These are phyloP conservation scores for Drosophila lacicola DNA, from an alignment of 2,888 invertebrate species.

Conservation along the genomic window DNA sequence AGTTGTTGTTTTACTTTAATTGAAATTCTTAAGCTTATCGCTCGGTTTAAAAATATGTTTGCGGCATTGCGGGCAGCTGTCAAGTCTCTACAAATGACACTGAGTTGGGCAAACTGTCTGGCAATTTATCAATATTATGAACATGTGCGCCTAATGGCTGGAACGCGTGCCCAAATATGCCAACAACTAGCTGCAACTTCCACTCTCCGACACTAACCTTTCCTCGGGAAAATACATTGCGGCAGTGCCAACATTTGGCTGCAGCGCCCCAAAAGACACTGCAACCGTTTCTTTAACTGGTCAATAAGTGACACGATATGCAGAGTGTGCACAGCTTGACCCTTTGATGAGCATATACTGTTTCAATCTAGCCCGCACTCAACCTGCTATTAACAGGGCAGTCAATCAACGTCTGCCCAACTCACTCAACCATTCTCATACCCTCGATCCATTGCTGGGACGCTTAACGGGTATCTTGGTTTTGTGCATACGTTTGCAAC, in stretches of 20 bases:
- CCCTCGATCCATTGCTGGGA: too few species aligned
- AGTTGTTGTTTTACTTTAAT: conserved; percentile 22
- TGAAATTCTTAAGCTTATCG: conserved; percentile 33
- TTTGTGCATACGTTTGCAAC: too few species aligned
- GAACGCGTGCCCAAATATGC: conserved; percentile 31
- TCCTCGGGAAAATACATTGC: conserved; percentile 19
- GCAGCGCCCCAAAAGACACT: too few species aligned
- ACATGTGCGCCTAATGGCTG: conserved; percentile 54
- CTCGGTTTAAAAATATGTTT: conserved; percentile 2
- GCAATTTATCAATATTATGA: conserved; percentile 64
- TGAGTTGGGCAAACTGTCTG: conserved; percentile 15
- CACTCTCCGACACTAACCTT: neutral
- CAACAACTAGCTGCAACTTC: conserved; percentile 26
- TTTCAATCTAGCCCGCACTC: neutral
- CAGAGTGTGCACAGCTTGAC: neutral
- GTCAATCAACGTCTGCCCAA: conserved; percentile 4
- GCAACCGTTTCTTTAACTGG: neutral
- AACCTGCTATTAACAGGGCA: neutral
- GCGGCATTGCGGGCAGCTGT: conserved; percentile 28
- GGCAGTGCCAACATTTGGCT: conserved; percentile 13
- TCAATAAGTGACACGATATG: neutral
- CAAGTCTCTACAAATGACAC: conserved; percentile 29
- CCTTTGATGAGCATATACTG: conserved; percentile 3
- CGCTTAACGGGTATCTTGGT: too few species aligned
- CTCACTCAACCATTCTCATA: neutral